Evolutionary conservation across 2,113 vertebrate genomes (phyloP), one percentile per base, ranked within the genome.

Genomic region (Heterotilapia buettikoferi): DNA sequence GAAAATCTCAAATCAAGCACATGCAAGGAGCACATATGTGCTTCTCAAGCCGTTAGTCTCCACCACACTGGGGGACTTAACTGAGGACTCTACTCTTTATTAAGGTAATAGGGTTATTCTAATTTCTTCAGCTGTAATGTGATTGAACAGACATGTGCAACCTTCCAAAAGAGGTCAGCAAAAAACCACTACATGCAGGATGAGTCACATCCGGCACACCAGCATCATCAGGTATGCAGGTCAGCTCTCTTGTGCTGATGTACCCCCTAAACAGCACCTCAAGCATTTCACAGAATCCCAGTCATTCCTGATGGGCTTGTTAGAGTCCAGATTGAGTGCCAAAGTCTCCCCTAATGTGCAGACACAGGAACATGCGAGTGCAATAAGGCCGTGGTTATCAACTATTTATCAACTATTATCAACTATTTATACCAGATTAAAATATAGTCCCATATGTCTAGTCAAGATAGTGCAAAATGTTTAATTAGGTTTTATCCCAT

Each of bases 151-250:
- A 92, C 87, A 33, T 93, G 94, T 93, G 90, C 90, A 95, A 88
- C 84, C 86, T 94, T 93, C 89, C 87, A 89, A 95, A 95, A 92
- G 91, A 90, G 95, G 94, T 95, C 93, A 90, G 79, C 36, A 91
- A 93, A 92, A 88, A 89, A 88, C 84, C 90, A 76, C 87, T 50
- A 84, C 86, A 90, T 80, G 80, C 38, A 43, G 18, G 71, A 59
- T 86, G 89, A 92, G 71, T 92, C 88, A 83, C 33, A 81, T 68
- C 13, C 10, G 4, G 14, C 31, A 50, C 18, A 66, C 26, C 85
- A n/a, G 80, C 80, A 83, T 85, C 87, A 87, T 88, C 76, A 86
- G 83, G 91, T 89, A 88, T 84, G 88, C 78, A 80, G 90, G 80
- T 92, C 90, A 90, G 76, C 71, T 53, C 13, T n/a, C 31, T 21